Percentiles rank a stretch among this genome's conserved stretches.
Conservation (phyloP, 2,113 vertebrate genomes). For the Dolichotis patagonum region DNA sequence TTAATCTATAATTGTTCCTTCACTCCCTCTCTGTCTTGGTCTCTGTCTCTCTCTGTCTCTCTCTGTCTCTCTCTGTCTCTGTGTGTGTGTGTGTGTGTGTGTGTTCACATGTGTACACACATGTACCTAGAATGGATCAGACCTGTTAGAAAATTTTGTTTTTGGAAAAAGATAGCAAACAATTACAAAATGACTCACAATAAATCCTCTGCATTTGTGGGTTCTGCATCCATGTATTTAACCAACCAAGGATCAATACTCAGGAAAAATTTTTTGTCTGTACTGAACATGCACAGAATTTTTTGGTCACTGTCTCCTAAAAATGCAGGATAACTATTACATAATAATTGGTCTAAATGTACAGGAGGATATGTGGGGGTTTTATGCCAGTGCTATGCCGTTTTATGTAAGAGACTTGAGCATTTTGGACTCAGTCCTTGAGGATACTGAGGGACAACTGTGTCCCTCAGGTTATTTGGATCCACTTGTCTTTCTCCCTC, state of each 20-base stretch:
- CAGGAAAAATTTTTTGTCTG: background rate
- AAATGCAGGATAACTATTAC: background rate
- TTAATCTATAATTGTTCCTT: slow-evolving; percentile 11
- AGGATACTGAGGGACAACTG: background rate
- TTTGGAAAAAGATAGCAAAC: background rate
- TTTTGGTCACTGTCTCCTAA: background rate
- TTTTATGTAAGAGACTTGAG: background rate
- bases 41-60: background rate
- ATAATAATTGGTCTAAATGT: background rate
- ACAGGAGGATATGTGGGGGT: background rate
- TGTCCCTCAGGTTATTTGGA: background rate
- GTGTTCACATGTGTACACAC: background rate
- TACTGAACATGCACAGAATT: background rate
- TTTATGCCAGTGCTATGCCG: background rate
- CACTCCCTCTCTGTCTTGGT: background rate
- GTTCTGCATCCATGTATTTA: background rate
- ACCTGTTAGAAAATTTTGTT: background rate
- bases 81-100: background rate
- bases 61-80: background rate
- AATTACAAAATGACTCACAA: background rate
- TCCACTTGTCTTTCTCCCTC: background rate
- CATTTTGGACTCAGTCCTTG: background rate
- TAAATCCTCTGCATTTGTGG: no score
- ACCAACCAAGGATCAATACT: background rate
- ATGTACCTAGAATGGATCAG: background rate